These are phyloP conservation scores for Manis pentadactyla DNA, from an alignment of 2,797 vertebrate species.

Conservation along the genomic window DNA sequence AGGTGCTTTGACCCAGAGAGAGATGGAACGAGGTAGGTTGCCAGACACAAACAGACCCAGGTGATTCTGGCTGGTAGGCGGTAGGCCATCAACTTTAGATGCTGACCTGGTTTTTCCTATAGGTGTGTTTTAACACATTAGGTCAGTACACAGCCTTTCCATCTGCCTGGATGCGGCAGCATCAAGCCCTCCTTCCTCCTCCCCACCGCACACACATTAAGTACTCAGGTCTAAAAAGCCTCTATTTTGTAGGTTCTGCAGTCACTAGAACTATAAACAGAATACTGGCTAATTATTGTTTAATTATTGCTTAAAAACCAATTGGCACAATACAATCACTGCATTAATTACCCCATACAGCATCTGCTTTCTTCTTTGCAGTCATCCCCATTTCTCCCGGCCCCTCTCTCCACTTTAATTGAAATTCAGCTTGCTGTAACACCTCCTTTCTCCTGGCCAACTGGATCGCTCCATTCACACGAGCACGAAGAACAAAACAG, in stretches of 20 bases:
- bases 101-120: background rate
- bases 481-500: conserved; percentile 70
- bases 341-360: conserved; percentile 79
- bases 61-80: background rate
- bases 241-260: conserved; percentile 70
- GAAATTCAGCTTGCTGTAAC: conserved; percentile 81
- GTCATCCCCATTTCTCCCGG: background rate
- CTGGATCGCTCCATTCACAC: conserved; percentile 72
- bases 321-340: conserved; percentile 76
- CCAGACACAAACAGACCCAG: conserved; percentile 14
- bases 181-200: background rate
- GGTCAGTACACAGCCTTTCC: background rate
- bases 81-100: background rate
- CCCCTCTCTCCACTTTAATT: conserved; percentile 75
- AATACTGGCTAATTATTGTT: conserved; percentile 78
- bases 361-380: conserved; percentile 67
- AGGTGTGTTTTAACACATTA: background rate
- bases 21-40: background rate
- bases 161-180: background rate
- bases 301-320: conserved; percentile 81
- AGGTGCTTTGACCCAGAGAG: conserved; percentile 6
- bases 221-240: conserved; percentile 65
- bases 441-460: conserved; percentile 77
- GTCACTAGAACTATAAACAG: conserved; percentile 66
- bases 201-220: conserved; percentile 38